Conservation (phyloP, 2,888 invertebrate genomes). For the Conchocele bisecta region DNA sequence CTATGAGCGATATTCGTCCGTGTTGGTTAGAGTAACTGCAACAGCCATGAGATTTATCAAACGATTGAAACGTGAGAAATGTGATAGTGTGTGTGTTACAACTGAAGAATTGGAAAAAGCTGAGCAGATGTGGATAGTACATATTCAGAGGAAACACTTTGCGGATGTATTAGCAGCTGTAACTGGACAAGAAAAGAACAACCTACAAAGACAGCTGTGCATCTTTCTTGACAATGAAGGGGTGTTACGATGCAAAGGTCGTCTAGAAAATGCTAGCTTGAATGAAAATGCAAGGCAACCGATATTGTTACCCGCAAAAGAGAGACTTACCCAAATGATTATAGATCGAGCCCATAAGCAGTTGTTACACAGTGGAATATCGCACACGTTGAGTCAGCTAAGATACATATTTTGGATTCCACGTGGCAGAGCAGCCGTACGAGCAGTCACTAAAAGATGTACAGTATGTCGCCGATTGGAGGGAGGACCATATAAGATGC, state of each 20-base stretch:
- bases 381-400: conserved; percentile 6
- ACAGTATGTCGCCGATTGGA: background rate
- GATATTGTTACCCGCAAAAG: background rate
- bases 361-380: conserved; percentile 12
- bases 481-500: conserved; percentile 17
- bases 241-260: conserved; percentile 2
- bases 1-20: background rate
- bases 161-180: background rate
- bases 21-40: conserved; percentile 11
- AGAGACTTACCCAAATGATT: background rate
- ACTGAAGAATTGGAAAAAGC: background rate
- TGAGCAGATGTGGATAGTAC: conserved; percentile 1
- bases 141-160: background rate
- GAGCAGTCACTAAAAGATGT: background rate
- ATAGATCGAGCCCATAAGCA: conserved; percentile 11
- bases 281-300: conserved; percentile 8
- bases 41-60: conserved; percentile 4
- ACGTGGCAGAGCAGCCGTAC: background rate
- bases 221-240: conserved; percentile 8
- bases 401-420: conserved; percentile 9
- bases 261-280: conserved; percentile 4
- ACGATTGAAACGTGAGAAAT: background rate
- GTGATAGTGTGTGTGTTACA: background rate
- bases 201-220: conserved; percentile 2
- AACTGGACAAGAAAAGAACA: background rate